phyloP scores from a whole-genome alignment of 1,140 invertebrate genomes.

The Drosophila gunungcola region DNA sequence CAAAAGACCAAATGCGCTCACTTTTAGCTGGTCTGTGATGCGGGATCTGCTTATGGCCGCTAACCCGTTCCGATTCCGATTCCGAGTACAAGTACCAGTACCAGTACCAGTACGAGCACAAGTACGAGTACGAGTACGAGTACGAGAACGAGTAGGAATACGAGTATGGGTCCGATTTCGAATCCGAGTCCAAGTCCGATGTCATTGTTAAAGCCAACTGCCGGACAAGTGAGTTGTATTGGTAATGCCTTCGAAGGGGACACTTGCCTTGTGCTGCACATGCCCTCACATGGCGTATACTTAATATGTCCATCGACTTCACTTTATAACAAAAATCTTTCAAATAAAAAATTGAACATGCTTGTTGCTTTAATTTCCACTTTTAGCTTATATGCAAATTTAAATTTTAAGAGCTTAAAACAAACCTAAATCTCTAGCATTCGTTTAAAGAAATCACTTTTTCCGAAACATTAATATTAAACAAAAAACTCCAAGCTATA shows the following conservation, averaged over 20 bases:
- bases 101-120: conserved; percentile 3
- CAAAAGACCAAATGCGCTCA: conserved; percentile 23
- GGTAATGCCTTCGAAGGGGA: conserved; percentile 36
- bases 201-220: conserved; percentile 40
- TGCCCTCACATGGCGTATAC: not conserved
- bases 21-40: conserved; percentile 12
- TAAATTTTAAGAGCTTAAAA: too few relatives aligned
- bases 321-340: not conserved
- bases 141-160: not conserved
- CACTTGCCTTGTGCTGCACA: conserved; percentile 17
- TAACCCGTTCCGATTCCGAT: conserved; percentile 6
- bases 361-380: too few relatives aligned
- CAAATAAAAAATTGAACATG: too few relatives aligned
- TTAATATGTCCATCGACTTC: not conserved
- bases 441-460: too few relatives aligned
- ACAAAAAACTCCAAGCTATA: too few relatives aligned
- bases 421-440: too few relatives aligned
- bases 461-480: too few relatives aligned
- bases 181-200: conserved; percentile 8
- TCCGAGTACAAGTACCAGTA: not conserved
- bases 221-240: conserved; percentile 22
- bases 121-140: conserved; percentile 4
- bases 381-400: too few relatives aligned
- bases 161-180: not conserved
- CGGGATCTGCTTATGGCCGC: conserved; percentile 29